Evolutionary conservation across 2,113 vertebrate species (phyloP).

Genomic region (Upupa epops): DNA sequence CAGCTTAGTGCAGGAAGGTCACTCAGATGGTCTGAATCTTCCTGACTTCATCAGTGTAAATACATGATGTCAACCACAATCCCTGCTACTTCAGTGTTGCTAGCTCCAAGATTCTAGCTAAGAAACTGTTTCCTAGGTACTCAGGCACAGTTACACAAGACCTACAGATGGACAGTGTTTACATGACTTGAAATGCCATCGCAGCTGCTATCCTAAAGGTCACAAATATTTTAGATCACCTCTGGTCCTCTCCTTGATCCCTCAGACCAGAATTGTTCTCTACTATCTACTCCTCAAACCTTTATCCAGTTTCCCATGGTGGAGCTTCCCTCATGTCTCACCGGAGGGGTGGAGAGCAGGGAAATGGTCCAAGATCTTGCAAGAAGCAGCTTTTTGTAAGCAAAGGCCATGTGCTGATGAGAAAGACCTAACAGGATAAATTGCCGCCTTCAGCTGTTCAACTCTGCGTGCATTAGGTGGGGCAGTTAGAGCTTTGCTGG

Average conservation of each 20-base stretch:
- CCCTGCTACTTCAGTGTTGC: neutral
- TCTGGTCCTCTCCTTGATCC: neutral
- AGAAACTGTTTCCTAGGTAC: conserved; percentile 48
- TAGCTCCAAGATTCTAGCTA: conserved; percentile 45
- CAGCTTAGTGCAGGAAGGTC: conserved; percentile 40
- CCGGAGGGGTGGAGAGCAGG: neutral
- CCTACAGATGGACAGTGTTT: conserved; percentile 50
- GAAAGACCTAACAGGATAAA: neutral
- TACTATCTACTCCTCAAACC: conserved; percentile 7
- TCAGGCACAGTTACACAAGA: conserved; percentile 50
- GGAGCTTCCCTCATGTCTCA: conserved; percentile 23
- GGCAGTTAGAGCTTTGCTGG: neutral
- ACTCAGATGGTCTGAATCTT: conserved; percentile 39
- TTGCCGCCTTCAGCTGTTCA: neutral
- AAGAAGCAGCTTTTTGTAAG: neutral
- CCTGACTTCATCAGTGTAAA: conserved; percentile 45
- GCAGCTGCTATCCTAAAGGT: conserved; percentile 51
- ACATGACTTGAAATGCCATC: conserved; percentile 46
- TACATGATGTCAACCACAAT: conserved; percentile 44
- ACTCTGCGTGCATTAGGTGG: neutral
- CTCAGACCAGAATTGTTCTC: conserved; percentile 19
- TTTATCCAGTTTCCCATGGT: conserved; percentile 34
- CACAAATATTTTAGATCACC: conserved; percentile 43
- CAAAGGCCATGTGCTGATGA: neutral
- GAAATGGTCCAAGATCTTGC: conserved; percentile 7